Base-by-base conservation (phyloP, 2,797 vertebrate genomes). In the Tiaroga cobitis region DNA sequence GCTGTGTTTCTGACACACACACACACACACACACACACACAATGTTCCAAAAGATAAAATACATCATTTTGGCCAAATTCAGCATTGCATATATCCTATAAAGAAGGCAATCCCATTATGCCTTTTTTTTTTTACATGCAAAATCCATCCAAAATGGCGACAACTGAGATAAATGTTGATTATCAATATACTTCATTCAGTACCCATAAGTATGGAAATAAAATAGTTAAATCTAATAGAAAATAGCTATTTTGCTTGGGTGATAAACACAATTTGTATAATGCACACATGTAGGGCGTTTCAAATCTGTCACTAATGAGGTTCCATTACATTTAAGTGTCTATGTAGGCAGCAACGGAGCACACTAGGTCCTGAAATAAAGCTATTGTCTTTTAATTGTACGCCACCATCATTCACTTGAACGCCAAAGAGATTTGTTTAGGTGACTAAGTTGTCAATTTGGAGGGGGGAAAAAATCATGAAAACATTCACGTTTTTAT, bases 341-440 rank as follows among this genome's bases (percentile, higher is more conserved):
- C 32, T 59, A 51, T 43, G 39, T 26, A 72, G 13, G 46, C 73
- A 76, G 32, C 67, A 21, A 24, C 21, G 1, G 19, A 69, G 74
- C 29, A 46, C 43, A 74, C 26, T 49, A 34, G n/a, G 2, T 51
- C 51, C 5, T 32, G 26, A 51, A 74, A 56, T 7, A n/a, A 32
- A 56, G 13, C 21, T 51, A 29, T 32, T 74, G 72, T 75, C 21
- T 76, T 34, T 37, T 9, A 39, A 24, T 80, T 61, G 37, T 67
- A 59, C 26, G 18, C 72, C 68, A 39, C 67, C 83, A 18, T 37
- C 74, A 59, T 70, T 81, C 19, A 76, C 69, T 76, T 43, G 49
- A 84, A 85, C 54, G 8, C 19, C 61, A 74, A 84, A 21, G n/a
- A 51, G 29, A 61, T 83, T 77, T 63, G 65, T 67, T 79, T 79